A percentile compares a stretch with the other conserved stretches of the same genome.
Evolutionary conservation across 2,113 vertebrate genomes (phyloP).

Genomic region (Sialia sialis): DNA sequence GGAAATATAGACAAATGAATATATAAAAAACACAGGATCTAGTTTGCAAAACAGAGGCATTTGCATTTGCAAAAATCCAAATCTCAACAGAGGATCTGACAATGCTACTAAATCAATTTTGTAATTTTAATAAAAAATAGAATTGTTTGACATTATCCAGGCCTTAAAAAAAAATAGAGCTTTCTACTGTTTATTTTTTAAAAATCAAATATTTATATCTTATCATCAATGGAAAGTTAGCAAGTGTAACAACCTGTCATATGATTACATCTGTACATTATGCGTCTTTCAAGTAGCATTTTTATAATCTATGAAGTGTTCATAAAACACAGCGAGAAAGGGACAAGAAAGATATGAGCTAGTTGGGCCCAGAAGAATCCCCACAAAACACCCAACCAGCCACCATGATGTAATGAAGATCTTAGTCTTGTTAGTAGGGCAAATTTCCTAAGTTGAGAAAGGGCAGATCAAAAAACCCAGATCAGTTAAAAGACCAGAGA

Average conservation of each 20-base stretch:
- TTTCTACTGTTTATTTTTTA: neutral
- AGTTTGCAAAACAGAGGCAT: neutral
- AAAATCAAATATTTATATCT: neutral
- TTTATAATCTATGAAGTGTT: neutral
- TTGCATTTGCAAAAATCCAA: neutral
- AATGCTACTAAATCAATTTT: neutral
- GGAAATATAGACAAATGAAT: neutral
- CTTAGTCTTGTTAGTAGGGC: neutral
- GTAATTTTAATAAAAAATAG: neutral
- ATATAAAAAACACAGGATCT: neutral
- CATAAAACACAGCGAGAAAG: neutral
- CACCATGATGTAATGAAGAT: neutral
- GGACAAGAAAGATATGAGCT: neutral
- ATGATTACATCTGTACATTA: neutral
- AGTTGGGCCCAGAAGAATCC: neutral
- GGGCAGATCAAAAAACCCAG: neutral
- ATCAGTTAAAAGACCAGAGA: neutral
- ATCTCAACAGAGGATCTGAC: neutral
- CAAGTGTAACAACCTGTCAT: neutral
- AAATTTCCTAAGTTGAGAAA: neutral
- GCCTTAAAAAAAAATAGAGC: neutral
- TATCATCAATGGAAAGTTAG: neutral
- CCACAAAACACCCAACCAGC: neutral
- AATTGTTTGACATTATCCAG: neutral
- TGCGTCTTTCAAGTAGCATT: neutral